Conservation (phyloP, 2,113 vertebrate genomes). For the Oceanodroma tethys region DNA sequence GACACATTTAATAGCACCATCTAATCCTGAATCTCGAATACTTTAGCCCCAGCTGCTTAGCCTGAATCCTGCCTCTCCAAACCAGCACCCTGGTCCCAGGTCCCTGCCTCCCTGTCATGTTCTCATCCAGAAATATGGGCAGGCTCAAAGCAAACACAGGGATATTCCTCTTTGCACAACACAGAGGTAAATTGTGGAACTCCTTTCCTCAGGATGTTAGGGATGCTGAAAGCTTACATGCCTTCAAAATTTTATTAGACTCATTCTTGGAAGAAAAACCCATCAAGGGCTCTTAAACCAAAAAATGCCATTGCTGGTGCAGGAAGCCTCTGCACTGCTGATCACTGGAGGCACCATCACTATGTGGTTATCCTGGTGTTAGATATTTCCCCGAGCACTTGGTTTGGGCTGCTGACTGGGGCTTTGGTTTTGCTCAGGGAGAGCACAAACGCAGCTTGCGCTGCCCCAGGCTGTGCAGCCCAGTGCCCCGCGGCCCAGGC, state of each 20-base stretch:
- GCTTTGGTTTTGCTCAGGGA: neutral
- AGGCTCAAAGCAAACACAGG: neutral
- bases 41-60: neutral
- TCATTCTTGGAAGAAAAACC: neutral
- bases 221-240: neutral
- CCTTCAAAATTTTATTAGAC: neutral
- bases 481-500: fast-evolving
- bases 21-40: neutral
- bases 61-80: neutral
- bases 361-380: neutral
- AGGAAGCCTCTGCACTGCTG: neutral
- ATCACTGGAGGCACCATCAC: neutral
- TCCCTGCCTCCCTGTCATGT: neutral
- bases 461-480: too few species aligned
- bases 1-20: neutral
- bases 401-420: neutral
- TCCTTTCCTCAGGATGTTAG: neutral
- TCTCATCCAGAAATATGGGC: neutral
- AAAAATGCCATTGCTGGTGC: neutral
- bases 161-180: neutral
- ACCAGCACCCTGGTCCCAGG: neutral
- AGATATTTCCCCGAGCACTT: neutral
- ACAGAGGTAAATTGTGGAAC: neutral
- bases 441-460: neutral
- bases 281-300: neutral